Percentiles rank a stretch among this genome's conserved stretches.
Conservation (phyloP, 2,113 vertebrate genomes). For the Gadus chalcogrammus region DNA sequence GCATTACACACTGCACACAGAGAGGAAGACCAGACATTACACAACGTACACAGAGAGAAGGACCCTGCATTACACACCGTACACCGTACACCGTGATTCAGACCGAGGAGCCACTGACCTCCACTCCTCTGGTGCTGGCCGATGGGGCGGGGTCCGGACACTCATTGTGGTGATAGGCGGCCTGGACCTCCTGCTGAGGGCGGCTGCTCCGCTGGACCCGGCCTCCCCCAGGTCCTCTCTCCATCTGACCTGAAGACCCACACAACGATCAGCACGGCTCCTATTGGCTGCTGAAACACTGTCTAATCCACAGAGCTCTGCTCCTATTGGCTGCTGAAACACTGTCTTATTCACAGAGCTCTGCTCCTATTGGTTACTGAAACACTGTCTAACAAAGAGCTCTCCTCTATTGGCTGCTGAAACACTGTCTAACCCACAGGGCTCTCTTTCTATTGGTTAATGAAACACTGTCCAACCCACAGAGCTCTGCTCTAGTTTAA, state of each 20-base stretch:
- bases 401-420: not conserved
- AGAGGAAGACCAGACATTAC: not conserved
- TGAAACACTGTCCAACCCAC: not conserved
- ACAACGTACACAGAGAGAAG: not conserved
- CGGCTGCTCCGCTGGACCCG: conserved; percentile 11
- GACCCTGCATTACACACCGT: not conserved
- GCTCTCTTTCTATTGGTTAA: too few species aligned
- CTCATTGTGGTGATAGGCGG: conserved; percentile 24
- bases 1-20: not conserved
- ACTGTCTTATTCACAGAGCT: too few species aligned
- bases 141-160: conserved; percentile 8
- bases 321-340: too few species aligned
- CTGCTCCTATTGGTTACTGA: too few species aligned
- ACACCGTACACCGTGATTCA: not conserved
- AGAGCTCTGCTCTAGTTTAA: not conserved
- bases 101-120: not conserved
- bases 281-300: too few species aligned
- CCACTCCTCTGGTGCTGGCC: conserved; percentile 50
- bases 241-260: conserved; percentile 5
- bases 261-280: not conserved
- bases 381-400: not conserved
- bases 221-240: conserved; percentile 19
- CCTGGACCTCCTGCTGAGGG: not conserved
- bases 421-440: too few species aligned
- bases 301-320: too few species aligned